Evolutionary conservation across 2,797 vertebrate genomes (phyloP), one percentile per base, ranked within the genome.

Genomic region (Hirundo rustica): DNA sequence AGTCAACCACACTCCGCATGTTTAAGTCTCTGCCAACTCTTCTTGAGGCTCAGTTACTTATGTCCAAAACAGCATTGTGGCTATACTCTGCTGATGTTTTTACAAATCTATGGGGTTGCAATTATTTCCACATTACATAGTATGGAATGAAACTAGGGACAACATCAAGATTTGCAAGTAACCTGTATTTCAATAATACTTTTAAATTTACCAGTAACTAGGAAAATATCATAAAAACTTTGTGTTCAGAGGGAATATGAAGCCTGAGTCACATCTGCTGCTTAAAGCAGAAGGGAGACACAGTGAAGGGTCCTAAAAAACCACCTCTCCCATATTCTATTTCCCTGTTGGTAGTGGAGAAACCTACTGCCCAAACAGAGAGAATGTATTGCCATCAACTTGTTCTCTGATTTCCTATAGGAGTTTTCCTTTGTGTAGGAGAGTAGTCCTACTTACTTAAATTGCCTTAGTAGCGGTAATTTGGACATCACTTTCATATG

Each of bases 231-330:
- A 36, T 16, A 50, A 48, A 77, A 45, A 2, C 20, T 48, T 88
- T 64, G n/a, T 67, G 8, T 75, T 81, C 5, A 9, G 29, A 54
- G 8, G 21, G 7, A 71, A 29, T 47, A 67, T 68, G 57, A 84
- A 88, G 20, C 4, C 20, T 3, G 4, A 48, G 19, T 32, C 0
- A 0, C 5, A 25, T 16, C 17, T 92, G 6, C 54, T 81, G 7
- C 20, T 75, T 82, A 50, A 86, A 78, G 15, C 19, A 75, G 36
- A 57, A 78, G 21, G 18, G 54, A 91, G 32, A 32, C 6, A 36
- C 7, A 19, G 9, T 38, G 34, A 44, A 11, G 29, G 5, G 14
- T 65, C 50, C 36, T 58, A 48, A 15, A 1, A 19, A 75, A 86
- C 11, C 17, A 61, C 3, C 10, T 40, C 3, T 81, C 76, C 47